Base-by-base conservation (phyloP, 2,888 invertebrate genomes). In the Apantesis nais region DNA sequence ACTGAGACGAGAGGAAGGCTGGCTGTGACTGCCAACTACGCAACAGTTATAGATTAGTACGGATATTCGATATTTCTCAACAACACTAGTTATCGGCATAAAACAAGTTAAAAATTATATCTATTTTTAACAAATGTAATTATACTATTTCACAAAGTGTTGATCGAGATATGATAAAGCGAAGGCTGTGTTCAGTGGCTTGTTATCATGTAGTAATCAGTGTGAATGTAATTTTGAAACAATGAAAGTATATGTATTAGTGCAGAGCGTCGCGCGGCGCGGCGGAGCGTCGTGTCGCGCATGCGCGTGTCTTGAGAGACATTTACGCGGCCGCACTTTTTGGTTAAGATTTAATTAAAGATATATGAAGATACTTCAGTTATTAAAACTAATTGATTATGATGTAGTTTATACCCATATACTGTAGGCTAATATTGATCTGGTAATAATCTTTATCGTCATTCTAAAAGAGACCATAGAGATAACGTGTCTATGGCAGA, bases 221-320 rank as follows among this genome's bases (percentile, higher is more conserved):
- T 66, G 62, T 67, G 63, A 31, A 61, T 64, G 67, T 41, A 61
- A 52, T 71, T 61, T 52, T 48, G 71, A 64, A 71, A 71, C 67
- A 67, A 68, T 48, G 37, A 55, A 55, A 41, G 62, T 68, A 52
- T 22, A 62, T n/a, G n/a, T n/a, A n/a, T 52, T 5, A 44, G 19
- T 25, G 62, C 62, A 19, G 52, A 60, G 66, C 66, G 37, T 66
- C 65, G 48, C 29, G n/a, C n/a, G n/a, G n/a, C n/a, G n/a, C n/a
- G n/a, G n/a, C n/a, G 29, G 14, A 52, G 48, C 29, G 29, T 14
- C 48, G 19, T 11, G n/a, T 52, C 37, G 31, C 62, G 39, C 63
- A 41, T 25, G 16, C 62, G 41, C 41, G 14, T 7, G 25, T 63
- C 62, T 29, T 63, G 63, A 19, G 16, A 11, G 29, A 22, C 25